Evolutionary conservation across 2,113 vertebrate species (phyloP).

Genomic region (Gila orcuttii): DNA sequence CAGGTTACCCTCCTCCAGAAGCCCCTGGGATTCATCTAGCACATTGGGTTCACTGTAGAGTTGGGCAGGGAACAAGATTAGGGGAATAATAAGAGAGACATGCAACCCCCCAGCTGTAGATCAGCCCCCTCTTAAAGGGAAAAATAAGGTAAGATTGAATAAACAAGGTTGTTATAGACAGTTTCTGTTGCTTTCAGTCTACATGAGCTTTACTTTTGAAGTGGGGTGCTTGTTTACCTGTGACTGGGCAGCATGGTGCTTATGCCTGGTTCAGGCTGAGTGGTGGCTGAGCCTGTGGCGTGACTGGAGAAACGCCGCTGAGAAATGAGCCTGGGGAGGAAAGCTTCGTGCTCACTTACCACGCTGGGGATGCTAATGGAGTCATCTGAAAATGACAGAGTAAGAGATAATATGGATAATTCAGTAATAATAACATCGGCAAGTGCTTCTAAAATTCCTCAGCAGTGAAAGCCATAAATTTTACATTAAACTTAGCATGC

Average conservation of each 20-base stretch:
- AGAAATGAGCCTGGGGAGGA: constrained; percentile 85
- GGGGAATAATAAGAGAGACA: constrained; percentile 72
- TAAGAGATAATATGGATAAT: neutral
- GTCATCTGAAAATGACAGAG: constrained; percentile 79
- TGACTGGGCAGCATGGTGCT: constrained; percentile 93
- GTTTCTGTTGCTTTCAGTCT: neutral
- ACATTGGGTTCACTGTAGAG: constrained; percentile 99
- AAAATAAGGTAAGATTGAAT: constrained; percentile 20
- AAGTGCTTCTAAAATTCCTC: neutral
- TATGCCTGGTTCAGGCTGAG: constrained; percentile 84
- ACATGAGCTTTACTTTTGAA: neutral
- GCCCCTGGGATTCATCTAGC: constrained; percentile 99
- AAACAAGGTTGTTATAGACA: constrained; percentile 28
- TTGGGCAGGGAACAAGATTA: constrained; percentile 81
- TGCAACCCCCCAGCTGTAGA: constrained; percentile 62
- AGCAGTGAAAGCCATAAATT: neutral
- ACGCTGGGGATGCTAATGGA: constrained; percentile 98
- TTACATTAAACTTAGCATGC: neutral
- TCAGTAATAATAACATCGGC: neutral
- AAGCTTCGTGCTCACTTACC: constrained; percentile 97
- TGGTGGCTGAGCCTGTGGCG: constrained; percentile 84
- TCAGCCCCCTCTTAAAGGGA: constrained; percentile 41
- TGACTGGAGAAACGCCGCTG: constrained; percentile 96
- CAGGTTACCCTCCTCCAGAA: constrained; percentile 98
- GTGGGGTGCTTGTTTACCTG: constrained; percentile 78